Evolutionary conservation across 2,113 vertebrate genomes (phyloP).

Genomic region (Rhombomys opimus): DNA sequence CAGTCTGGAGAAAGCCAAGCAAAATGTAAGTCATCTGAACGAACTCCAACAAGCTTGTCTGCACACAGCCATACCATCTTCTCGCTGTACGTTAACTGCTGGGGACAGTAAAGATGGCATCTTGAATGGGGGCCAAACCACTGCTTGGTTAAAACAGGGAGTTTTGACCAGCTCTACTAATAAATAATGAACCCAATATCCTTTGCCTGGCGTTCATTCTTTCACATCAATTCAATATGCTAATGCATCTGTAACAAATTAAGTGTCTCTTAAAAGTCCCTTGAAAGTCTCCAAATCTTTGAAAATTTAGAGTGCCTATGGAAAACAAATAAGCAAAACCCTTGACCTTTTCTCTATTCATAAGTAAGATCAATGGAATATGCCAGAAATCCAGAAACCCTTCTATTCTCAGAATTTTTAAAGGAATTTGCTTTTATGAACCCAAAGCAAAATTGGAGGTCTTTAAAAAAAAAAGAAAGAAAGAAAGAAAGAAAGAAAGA

Average conservation of each 20-base stretch:
- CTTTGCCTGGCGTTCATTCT: conserved; percentile 76
- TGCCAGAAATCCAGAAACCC: conserved; percentile 70
- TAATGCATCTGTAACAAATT: conserved; percentile 84
- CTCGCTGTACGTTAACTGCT: conserved; percentile 62
- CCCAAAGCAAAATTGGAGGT: conserved; percentile 70
- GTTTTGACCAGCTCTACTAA: conserved; percentile 79
- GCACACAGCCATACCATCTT: not conserved
- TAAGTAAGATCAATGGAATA: conserved; percentile 79
- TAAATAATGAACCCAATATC: conserved; percentile 81
- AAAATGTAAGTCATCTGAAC: not conserved
- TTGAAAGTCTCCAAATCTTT: conserved; percentile 83
- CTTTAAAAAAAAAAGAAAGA: conserved; percentile 25
- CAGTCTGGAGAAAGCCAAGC: conserved; percentile 32
- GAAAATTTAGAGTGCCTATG: conserved; percentile 81
- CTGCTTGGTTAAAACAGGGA: conserved; percentile 77
- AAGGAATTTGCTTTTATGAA: conserved; percentile 76
- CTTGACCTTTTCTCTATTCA: conserved; percentile 80
- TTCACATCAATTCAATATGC: conserved; percentile 82
- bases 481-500: not conserved
- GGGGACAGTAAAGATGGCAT: conserved; percentile 75
- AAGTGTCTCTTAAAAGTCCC: conserved; percentile 82
- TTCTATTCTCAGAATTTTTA: conserved; percentile 68
- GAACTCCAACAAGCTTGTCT: not conserved
- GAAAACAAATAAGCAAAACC: conserved; percentile 83
- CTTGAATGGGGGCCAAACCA: conserved; percentile 78